Evolutionary conservation across 1,140 invertebrate genomes (phyloP), one percentile per base, ranked within the genome.

Genomic region (Reticulitermes speratus): DNA sequence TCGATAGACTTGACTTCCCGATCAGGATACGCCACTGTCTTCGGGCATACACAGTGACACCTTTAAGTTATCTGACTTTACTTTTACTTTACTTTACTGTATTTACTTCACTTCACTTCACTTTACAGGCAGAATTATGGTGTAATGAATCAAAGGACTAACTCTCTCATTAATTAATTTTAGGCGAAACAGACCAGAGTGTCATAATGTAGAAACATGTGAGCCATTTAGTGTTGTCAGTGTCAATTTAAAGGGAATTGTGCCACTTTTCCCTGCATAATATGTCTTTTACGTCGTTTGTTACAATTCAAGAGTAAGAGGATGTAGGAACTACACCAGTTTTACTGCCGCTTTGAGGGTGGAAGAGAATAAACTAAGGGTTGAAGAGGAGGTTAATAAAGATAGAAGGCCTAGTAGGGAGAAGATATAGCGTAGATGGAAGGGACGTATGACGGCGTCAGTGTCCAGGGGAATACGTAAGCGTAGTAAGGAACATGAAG

Each of bases 381-480:
- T 75, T 75, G 65, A 75, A 75, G 65, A 75, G 65, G 65, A 25
- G 65, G 65, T 75, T 75, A 75, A 75, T 75, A 75, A 75, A 75
- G 65, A 75, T 75, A 75, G 65, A 75, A 75, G 65, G 16, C 65
- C 65, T 75, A n/a, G 65, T 25, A 75, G 65, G 65, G 65, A 75
- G 65, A 75, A 75, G 12, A 65, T 9, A 19, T 65, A 65, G 59
- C 59, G 21, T 65, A 23, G 59, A 65, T 75, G 65, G 65, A 75
- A 75, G 65, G 65, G 65, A 75, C n/a, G 65, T 75, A 75, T 30
- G 65, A 75, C n/a, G 65, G n/a, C n/a, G n/a, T 75, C 65, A 75
- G 65, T 19, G 25, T 75, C n/a, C 14, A 75, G 65, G n/a, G 9
- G 65, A 30, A 75, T 75, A 16, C 16, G n/a, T 75, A 75, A 75